These are phyloP conservation scores for Eueremaeus valkanovi DNA, from an alignment of 2,888 invertebrate genomes.

Conservation along the genomic window DNA sequence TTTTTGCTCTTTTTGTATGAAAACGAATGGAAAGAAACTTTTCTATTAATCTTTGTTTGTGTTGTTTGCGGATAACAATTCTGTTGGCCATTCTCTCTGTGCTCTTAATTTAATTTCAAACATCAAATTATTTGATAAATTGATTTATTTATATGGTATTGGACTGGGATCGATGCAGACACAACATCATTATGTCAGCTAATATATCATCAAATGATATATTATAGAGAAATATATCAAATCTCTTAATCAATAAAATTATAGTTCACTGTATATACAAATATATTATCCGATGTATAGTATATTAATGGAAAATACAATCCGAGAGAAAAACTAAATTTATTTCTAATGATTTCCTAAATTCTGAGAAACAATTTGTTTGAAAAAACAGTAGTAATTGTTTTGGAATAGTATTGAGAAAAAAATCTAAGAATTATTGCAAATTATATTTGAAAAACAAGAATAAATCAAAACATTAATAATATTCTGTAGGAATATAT, in stretches of 20 bases:
- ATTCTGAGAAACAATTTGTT: neutral
- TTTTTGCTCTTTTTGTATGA: neutral
- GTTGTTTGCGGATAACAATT: neutral
- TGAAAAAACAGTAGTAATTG: too few species aligned
- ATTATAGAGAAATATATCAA: conserved; percentile 4
- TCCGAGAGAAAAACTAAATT: neutral
- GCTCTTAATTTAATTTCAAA: neutral
- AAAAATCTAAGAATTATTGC: too few species aligned
- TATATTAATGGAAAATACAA: neutral
- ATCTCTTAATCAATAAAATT: conserved; percentile 25
- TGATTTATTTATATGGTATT: neutral
- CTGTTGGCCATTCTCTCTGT: neutral
- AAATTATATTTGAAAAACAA: too few species aligned
- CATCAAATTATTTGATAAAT: neutral
- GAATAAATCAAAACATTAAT: too few species aligned
- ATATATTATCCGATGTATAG: neutral
- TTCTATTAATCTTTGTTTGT: neutral
- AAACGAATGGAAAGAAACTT: neutral
- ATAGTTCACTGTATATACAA: neutral
- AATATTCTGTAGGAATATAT: too few species aligned
- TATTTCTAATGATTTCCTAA: neutral
- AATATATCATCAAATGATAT: conserved; percentile 10
- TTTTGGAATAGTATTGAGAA: too few species aligned
- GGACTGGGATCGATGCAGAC: neutral
- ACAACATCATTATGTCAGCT: neutral